These are phyloP conservation scores for Dendrolimus punctatus DNA, from an alignment of 1,140 invertebrate genomes.

Conservation along the genomic window DNA sequence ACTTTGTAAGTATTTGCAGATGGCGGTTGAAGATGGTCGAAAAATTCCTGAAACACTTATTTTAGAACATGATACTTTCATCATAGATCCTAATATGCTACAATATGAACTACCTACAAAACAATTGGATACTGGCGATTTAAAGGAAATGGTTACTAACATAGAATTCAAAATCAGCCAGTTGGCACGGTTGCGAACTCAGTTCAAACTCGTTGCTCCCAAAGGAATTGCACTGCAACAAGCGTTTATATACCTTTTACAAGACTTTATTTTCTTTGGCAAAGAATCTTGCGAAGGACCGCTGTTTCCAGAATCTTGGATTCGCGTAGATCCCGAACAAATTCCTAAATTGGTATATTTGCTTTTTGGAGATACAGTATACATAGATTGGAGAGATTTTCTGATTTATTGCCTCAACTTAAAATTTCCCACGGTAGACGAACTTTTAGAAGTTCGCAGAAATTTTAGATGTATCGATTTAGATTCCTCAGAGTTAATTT, in stretches of 20 bases:
- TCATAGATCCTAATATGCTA: conserved; percentile 56
- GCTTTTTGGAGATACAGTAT: conserved; percentile 67
- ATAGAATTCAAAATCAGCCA: conserved; percentile 68
- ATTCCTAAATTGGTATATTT: conserved; percentile 57
- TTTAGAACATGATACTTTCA: conserved; percentile 62
- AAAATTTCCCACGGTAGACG: conserved; percentile 62
- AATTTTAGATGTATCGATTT: conserved; percentile 61
- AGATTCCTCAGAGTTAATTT: conserved; percentile 52
- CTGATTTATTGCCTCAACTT: conserved; percentile 73
- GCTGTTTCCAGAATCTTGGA: conserved; percentile 70
- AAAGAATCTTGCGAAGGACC: conserved; percentile 60
- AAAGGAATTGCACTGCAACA: conserved; percentile 66
- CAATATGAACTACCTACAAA: conserved; percentile 32
- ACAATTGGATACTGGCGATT: conserved; percentile 22
- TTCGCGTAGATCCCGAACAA: conserved; percentile 56
- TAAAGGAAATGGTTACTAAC: conserved; percentile 28
- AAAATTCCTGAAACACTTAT: conserved; percentile 59
- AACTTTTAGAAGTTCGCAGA: conserved; percentile 64
- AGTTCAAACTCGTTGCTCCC: conserved; percentile 70
- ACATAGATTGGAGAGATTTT: conserved; percentile 76
- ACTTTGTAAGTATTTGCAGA: conserved; percentile 68
- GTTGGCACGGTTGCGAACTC: conserved; percentile 60
- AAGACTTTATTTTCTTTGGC: conserved; percentile 70
- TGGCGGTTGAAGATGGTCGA: conserved; percentile 71
- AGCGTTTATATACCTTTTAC: conserved; percentile 71